A percentile compares a stretch with the other conserved stretches of the same genome.
These are phyloP conservation scores for Ormyrus thymus DNA, from an alignment of 2,888 invertebrate genomes.

Conservation along the genomic window DNA sequence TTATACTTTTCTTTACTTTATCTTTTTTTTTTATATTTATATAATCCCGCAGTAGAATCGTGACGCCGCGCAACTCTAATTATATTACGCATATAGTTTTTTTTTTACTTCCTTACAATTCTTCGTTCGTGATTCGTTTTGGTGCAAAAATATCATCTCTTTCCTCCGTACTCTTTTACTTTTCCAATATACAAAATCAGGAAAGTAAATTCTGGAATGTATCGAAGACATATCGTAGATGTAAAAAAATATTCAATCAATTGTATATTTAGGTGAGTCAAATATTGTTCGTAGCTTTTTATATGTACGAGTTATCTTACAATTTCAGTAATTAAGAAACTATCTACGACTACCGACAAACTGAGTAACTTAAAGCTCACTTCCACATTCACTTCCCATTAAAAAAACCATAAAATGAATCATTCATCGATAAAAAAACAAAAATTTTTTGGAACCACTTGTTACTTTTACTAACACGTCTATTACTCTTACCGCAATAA, in stretches of 20 bases:
- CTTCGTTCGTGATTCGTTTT: constrained; percentile 8
- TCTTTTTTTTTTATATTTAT: neutral
- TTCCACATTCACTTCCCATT: too few relatives aligned
- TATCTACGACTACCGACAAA: neutral
- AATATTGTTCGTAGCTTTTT: too few relatives aligned
- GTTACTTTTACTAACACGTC: too few relatives aligned
- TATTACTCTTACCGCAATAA: too few relatives aligned
- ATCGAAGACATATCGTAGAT: neutral
- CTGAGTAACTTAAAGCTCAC: too few relatives aligned
- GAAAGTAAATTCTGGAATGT: constrained; percentile 18
- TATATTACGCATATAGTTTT: constrained; percentile 3
- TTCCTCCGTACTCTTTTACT: neutral
- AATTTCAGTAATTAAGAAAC: neutral
- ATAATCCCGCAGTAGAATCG: constrained; percentile 49
- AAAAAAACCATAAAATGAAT: too few relatives aligned
- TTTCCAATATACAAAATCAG: constrained; percentile 3
- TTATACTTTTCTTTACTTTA: neutral
- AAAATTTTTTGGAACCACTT: too few relatives aligned
- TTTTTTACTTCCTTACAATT: neutral
- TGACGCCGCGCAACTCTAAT: constrained; percentile 39
- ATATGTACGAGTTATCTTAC: too few relatives aligned
- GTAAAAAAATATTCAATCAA: neutral
- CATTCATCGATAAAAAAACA: too few relatives aligned
- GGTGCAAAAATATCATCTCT: constrained; percentile 47
- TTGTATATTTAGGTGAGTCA: too few relatives aligned